Percentiles rank a stretch among this genome's conserved stretches.
phyloP scores from a whole-genome alignment of 2,888 invertebrate genomes.

The Phrixothrix hirtus region DNA sequence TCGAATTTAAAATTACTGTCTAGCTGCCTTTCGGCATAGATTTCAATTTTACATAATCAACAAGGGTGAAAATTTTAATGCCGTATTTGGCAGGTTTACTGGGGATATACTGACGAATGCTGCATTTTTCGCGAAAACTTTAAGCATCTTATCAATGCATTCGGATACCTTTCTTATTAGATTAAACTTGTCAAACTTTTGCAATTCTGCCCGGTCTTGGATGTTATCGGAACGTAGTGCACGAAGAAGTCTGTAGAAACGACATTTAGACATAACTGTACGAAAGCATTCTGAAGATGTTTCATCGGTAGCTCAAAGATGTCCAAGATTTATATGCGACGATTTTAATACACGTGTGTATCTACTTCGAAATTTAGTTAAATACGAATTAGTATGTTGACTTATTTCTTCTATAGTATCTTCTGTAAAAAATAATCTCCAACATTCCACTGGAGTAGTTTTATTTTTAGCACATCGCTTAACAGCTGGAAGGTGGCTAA shows the following conservation, averaged over 20 bases:
- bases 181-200: neutral
- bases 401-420: no score
- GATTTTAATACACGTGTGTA: neutral
- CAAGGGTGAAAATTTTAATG: slow-evolving; percentile 22
- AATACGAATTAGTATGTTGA: neutral
- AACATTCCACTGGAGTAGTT: no score
- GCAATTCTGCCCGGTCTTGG: neutral
- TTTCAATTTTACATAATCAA: slow-evolving; percentile 20
- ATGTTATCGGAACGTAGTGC: slow-evolving; percentile 2
- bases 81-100: slow-evolving; percentile 32
- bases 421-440: no score
- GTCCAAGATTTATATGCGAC: neutral
- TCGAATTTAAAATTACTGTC: neutral
- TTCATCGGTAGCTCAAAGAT: no score
- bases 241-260: slow-evolving; percentile 1
- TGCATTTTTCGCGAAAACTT: neutral
- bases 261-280: neutral
- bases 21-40: slow-evolving; percentile 25
- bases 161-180: neutral
- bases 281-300: slow-evolving; percentile 1
- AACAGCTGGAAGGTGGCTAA: no score
- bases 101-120: slow-evolving; percentile 33
- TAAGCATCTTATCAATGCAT: neutral
- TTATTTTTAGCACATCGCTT: no score
- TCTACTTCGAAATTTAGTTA: neutral